Base-by-base conservation (phyloP, 2,888 invertebrate species). In the Baronia brevicornis region DNA sequence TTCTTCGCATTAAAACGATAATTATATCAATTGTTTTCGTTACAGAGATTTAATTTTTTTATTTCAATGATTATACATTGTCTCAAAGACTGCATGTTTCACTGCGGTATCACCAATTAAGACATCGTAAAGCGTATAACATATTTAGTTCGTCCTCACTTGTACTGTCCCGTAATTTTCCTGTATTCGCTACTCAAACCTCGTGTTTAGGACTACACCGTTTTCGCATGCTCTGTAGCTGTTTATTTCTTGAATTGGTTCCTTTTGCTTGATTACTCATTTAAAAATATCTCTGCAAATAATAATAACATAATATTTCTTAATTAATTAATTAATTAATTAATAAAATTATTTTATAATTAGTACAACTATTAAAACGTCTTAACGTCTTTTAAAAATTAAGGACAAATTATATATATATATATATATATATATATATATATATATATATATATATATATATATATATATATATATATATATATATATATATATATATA, bases 51-150 rank as follows among this genome's bases (percentile, higher is more conserved):
- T 19, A 6, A 6, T 19, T 7, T 22, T 4, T 12, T 28, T 30
- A 15, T 11, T 6, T 3, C 22, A 20, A 24, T 13, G 3, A 19
- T 19, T 20, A 15, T 8, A 20, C 28, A 12, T 29, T 10, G 23
- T 23, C 7, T 22, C 21, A 18, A 17, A 33, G 8, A 27, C 13
- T 37, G 78, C 78, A 77, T 78, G 79, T 18, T 43, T 60, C 58
- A 61, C 49, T 39, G 66, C 77, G 51, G 57, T 34, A 58, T 75
- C 79, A 77, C 54, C 49, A 51, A 67, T 70, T 78, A 82, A 78
- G 61, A 69, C 82, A 82, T 82, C 56, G 70, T 82, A 80, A 60
- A 56, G 77, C 75, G 63, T 61, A 62, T 80, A 80, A 80, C 78
- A 60, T 23, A 49, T n/a, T n/a, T 71, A 77, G 72, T 60, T 63